Percentiles rank a stretch among this genome's conserved stretches.
phyloP scores from a whole-genome alignment of 2,797 vertebrate species.

The Rhodeus uyekii region DNA sequence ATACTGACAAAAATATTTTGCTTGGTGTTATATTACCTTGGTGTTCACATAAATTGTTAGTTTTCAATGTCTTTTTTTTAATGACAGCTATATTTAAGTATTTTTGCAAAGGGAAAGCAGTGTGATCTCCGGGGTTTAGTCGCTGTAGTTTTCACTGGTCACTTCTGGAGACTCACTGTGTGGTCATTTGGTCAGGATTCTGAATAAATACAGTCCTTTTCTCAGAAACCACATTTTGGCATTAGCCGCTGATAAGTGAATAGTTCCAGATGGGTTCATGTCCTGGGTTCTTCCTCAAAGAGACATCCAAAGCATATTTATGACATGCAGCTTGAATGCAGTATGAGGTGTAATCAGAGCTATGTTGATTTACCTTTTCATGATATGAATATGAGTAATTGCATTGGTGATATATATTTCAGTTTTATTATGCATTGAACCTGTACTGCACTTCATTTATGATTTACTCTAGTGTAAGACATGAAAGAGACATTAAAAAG shows the following conservation, averaged over 20 bases:
- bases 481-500: background rate
- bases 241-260: background rate
- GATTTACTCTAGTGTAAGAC: background rate
- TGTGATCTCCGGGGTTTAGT: background rate
- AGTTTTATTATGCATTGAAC: background rate
- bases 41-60: background rate
- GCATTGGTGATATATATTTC: background rate
- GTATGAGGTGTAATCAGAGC: background rate
- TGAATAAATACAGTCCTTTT: conserved; percentile 19
- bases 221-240: conserved; percentile 38
- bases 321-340: background rate
- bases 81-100: background rate
- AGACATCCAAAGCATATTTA: conserved; percentile 19
- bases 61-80: too few relatives aligned
- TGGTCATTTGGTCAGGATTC: conserved; percentile 6
- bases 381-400: background rate
- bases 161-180: background rate
- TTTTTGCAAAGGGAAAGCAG: background rate
- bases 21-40: background rate
- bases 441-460: background rate
- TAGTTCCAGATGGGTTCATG: conserved; percentile 34
- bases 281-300: conserved; percentile 8
- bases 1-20: background rate
- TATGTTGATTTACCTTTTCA: background rate
- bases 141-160: background rate